Evolutionary conservation across 2,888 invertebrate species (phyloP), one percentile per base, ranked within the genome.

Genomic region (Lucinisca nassula): DNA sequence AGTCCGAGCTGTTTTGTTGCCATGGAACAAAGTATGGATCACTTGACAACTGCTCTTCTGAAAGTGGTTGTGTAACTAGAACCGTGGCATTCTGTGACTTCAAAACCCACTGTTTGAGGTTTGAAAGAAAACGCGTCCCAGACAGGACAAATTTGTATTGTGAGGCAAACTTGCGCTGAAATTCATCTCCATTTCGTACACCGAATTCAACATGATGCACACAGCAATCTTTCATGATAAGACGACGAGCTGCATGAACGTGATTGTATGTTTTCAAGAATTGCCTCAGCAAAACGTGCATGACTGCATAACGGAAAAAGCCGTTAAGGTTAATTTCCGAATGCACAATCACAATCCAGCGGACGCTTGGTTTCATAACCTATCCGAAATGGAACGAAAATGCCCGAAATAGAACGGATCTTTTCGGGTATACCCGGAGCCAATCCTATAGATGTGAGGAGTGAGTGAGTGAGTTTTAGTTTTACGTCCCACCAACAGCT

Each of bases 161-260:
- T 74, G 92, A 83, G 21, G 85, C 83, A 24, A 96, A 92, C 32
- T 91, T 91, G 76, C 91, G 79, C 8, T 93, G 86, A 30, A 93
- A 90, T 51, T 92, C 88, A 72, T 90, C 89, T 0, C 95, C 95
- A 87, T 96, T 92, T 38, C 88, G 86, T 2, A 95, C 95, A 37
- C 95, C 95, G 80, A 96, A 92, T 92, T 96, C 96, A 61, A 96
- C 92, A 84, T 96, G 96, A 89, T 96, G 96, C 35, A 96, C 89
- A 80, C 92, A 93, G n/a, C 85, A 90, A 21, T 89, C 78, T 55
- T 93, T 90, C 93, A 93, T 93, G 67, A 67, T 67, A 4, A 35
- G 27, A 14, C 67, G 67, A 14, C 67, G 67, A 35, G 67, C 32
- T 35, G 35, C 17, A 35, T 32, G 32, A 35, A 67, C 67, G 30